A percentile compares a stretch with the other conserved stretches of the same genome.
These are phyloP conservation scores for Tadarida brasiliensis DNA, from an alignment of 2,797 vertebrate genomes.

Conservation along the genomic window DNA sequence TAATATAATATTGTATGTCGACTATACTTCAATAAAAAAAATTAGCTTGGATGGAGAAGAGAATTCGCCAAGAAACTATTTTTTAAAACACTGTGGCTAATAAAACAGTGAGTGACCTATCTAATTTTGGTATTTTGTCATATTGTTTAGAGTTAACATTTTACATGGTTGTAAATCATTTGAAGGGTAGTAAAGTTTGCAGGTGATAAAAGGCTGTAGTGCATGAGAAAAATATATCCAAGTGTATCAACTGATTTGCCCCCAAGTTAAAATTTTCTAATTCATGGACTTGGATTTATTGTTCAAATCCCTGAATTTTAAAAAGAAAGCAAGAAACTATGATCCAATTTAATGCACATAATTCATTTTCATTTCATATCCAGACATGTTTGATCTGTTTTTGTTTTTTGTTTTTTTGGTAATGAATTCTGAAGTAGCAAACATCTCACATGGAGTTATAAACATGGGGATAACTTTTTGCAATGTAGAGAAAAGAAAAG, in stretches of 20 bases:
- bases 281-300: neutral
- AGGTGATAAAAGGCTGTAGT: neutral
- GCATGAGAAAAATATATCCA: neutral
- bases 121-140: constrained; percentile 19
- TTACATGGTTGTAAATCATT: neutral
- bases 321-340: neutral
- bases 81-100: neutral
- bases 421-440: neutral
- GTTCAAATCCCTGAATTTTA: neutral
- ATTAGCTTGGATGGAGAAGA: neutral
- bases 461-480: neutral
- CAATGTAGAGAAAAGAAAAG: constrained; percentile 12
- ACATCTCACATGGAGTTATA: neutral
- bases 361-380: neutral
- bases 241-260: neutral
- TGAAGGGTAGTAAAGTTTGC: neutral
- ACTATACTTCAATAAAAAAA: neutral
- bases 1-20: neutral
- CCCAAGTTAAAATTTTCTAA: neutral
- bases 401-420: neutral
- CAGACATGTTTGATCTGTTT: neutral
- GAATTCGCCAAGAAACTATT: neutral
- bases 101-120: neutral
- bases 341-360: neutral
- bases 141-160: neutral